These are phyloP conservation scores for Chalcis sispes DNA, from an alignment of 2,888 invertebrate species.

Conservation along the genomic window DNA sequence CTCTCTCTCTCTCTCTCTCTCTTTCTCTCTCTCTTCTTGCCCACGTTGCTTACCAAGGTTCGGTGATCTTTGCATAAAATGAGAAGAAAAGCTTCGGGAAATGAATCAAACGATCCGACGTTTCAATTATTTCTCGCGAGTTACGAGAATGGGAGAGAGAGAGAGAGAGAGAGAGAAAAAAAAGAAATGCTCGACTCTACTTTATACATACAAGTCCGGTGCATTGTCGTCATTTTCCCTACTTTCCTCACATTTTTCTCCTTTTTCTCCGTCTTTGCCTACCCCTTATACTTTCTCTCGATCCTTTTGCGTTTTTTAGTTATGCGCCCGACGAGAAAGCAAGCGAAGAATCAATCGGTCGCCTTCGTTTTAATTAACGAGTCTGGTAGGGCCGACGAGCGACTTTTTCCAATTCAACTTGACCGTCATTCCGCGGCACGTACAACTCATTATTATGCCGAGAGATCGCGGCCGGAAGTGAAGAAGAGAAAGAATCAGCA, in stretches of 20 bases:
- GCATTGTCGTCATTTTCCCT: constrained; percentile 28
- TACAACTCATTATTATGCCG: constrained; percentile 53
- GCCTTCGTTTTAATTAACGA: constrained; percentile 53
- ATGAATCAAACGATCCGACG: constrained; percentile 74
- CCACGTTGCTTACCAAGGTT: constrained; percentile 56
- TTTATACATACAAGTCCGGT: neutral
- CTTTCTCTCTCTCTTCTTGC: constrained; percentile 31
- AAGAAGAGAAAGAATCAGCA: constrained; percentile 9
- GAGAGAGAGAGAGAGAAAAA: neutral
- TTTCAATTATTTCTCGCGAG: constrained; percentile 74
- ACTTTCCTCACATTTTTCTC: neutral
- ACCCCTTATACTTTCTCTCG: constrained; percentile 12
- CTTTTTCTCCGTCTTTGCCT: neutral
- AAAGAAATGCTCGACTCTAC: neutral
- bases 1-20: constrained; percentile 14
- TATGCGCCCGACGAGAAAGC: constrained; percentile 34
- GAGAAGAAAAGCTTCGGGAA: constrained; percentile 70
- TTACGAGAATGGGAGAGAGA: constrained; percentile 46
- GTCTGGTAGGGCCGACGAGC: neutral
- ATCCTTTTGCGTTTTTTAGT: constrained; percentile 27
- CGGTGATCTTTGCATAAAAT: constrained; percentile 70
- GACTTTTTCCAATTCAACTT: constrained; percentile 51
- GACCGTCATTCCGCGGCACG: constrained; percentile 54
- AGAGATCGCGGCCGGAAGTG: constrained; percentile 28
- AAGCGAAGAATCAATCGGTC: constrained; percentile 51